Evolutionary conservation across 2,113 vertebrate genomes (phyloP), one percentile per base, ranked within the genome.

Genomic region (Synchiropus splendidus): DNA sequence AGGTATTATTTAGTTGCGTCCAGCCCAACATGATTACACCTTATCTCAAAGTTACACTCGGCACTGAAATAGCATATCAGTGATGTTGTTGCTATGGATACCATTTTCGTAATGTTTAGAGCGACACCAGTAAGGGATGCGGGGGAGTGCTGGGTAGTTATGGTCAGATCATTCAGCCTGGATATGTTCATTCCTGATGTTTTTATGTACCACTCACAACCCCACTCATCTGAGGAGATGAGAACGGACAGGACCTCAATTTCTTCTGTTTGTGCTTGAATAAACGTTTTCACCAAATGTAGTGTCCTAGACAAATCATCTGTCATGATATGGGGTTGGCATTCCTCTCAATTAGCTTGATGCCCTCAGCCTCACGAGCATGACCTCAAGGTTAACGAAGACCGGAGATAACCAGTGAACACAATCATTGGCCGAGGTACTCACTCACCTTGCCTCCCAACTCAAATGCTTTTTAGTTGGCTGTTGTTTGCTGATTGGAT

Each of bases 401-500:
- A 70, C 73, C 67, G 73, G 75, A 75, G 73, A 78, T 79, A 74
- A 75, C 67, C 42, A 37, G 16, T 17, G 9, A 72, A 70, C 45
- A 61, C 64, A 74, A 75, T 78, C 72, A 76, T 46, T 10, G 48
- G 45, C 57, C 16, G 16, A 36, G n/a, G 41, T 45, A 9, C 64
- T 37, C 35, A 16, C 64, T 51, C 70, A 35, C 39, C 57, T 54
- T 58, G 51, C 59, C 64, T 66, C 45, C 35, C 51, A 60, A 59
- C 39, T 44, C 51, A 54, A 63, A 55, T 58, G 42, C 21, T 50
- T 36, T 45, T 51, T 42, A 12, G 18, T 64, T 58, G 18, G 37
- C 10, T 33, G 43, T 62, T 77, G 71, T 77, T 75, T 74, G 70
- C 64, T 74, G 79, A 82, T 80, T 80, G 75, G 69, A 70, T 82